Evolutionary conservation across 2,113 vertebrate species (phyloP), one percentile per base, ranked within the genome.

Genomic region (Variabilichromis moorii): DNA sequence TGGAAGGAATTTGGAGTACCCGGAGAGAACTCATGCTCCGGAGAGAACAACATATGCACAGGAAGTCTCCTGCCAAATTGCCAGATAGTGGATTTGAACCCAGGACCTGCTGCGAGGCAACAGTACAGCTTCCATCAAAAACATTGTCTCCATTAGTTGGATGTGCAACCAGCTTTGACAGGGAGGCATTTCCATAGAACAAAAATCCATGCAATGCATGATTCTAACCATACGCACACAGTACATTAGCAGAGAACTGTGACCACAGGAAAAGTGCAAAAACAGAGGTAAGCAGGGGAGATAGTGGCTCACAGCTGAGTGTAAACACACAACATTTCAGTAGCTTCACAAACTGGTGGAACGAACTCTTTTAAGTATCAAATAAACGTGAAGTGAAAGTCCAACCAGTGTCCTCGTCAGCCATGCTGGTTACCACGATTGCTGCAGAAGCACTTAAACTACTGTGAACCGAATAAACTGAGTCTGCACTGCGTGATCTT

Each of bases 11-110:
- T 35, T 33, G 17, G 31, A 63, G 59, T 35, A 63, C 26, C 24
- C 0, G 1, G 54, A 28, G 54, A 59, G 7, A 57, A 17, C 26
- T 6, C 1, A 2, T 1, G 55, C 5, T n/a, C n/a, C n/a, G n/a
- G n/a, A n/a, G n/a, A n/a, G n/a, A n/a, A n/a, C n/a, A n/a, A n/a
- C n/a, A n/a, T n/a, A n/a, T n/a, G n/a, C n/a, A n/a, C 57, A 33
- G 28, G 0, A 33, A 61, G 28, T 61, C 59, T 63, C 0, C 59
- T 19, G 28, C 28, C 0, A 63, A 10, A 63, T 63, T 63, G 0
- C 3, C 59, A 35, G 31, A n/a, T 19, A 7, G 31, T 3, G 17
- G 59, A 63, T 63, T 63, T 35, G 31, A 63, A 63, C 9, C 57
- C 28, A 61, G 28, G 57, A 61, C 59, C 59, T 63, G 16, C 28